A percentile compares a stretch with the other conserved stretches of the same genome.
phyloP scores from a whole-genome alignment of 2,888 invertebrate species.

The Thera britannica region DNA sequence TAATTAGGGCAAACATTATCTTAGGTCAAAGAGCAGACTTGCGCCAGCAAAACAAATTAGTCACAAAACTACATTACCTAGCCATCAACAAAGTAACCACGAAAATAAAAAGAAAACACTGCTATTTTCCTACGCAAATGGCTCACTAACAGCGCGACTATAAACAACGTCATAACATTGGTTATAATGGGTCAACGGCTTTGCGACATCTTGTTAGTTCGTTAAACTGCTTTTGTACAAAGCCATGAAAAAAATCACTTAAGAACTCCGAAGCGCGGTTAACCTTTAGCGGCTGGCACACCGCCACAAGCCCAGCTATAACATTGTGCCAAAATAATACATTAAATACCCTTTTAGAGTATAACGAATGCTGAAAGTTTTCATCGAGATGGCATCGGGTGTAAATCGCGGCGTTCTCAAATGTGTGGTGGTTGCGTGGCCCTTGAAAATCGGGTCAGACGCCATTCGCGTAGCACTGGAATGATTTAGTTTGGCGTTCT shows the following conservation, averaged over 20 bases:
- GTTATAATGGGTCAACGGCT: conserved; percentile 74
- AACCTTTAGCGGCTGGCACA: conserved; percentile 76
- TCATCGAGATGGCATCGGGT: conserved; percentile 52
- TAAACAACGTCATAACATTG: conserved; percentile 71
- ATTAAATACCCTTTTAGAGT: conserved; percentile 74
- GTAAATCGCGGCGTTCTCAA: conserved; percentile 56
- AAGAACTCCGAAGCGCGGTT: conserved; percentile 70
- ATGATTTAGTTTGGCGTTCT: conserved; percentile 74
- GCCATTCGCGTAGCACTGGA: conserved; percentile 57
- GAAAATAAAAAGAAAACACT: conserved; percentile 51
- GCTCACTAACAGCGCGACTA: conserved; percentile 57
- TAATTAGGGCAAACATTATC: conserved; percentile 24
- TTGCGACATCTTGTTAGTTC: conserved; percentile 76
- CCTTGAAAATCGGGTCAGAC: conserved; percentile 72
- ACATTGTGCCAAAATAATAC: conserved; percentile 79
- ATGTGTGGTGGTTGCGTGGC: conserved; percentile 53
- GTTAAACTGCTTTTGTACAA: conserved; percentile 69
- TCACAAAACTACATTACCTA: conserved; percentile 44
- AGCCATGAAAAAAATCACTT: conserved; percentile 75
- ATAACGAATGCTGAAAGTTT: conserved; percentile 70
- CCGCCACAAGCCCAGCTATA: conserved; percentile 65
- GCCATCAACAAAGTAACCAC: conserved; percentile 47
- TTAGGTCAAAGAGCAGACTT: conserved; percentile 25
- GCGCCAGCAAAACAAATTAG: conserved; percentile 42
- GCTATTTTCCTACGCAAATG: conserved; percentile 55